phyloP scores from a whole-genome alignment of 2,888 invertebrate species.

The Leistus spinibarbis region DNA sequence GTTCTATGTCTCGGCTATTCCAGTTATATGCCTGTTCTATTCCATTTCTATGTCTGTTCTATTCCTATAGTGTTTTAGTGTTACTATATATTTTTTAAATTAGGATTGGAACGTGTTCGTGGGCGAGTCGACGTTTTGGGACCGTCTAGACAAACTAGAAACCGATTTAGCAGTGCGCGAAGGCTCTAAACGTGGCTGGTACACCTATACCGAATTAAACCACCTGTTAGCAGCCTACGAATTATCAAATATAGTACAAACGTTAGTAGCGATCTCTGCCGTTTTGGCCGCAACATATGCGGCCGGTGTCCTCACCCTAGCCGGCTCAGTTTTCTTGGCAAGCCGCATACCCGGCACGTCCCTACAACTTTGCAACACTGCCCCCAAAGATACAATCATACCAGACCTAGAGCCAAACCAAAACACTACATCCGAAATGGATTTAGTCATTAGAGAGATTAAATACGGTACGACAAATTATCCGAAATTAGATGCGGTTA shows the following conservation, averaged over 20 bases:
- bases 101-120: constrained; percentile 90
- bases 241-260: constrained; percentile 59
- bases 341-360: constrained; percentile 61
- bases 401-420: constrained; percentile 18
- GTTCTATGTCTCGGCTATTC: no score
- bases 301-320: constrained; percentile 64
- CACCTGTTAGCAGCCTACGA: constrained; percentile 61
- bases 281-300: constrained; percentile 67
- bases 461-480: not conserved
- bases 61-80: not conserved
- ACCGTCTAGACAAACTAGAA: constrained; percentile 72
- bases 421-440: constrained; percentile 10
- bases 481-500: constrained; percentile 48
- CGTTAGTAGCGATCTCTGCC: constrained; percentile 61
- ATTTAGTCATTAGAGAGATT: not conserved
- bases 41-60: not conserved
- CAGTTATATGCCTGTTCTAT: not conserved
- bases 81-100: constrained; percentile 14
- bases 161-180: constrained; percentile 74
- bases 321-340: constrained; percentile 64
- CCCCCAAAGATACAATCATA: constrained; percentile 19
- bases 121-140: constrained; percentile 75
- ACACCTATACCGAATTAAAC: constrained; percentile 80
- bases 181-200: constrained; percentile 76
- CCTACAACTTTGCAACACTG: constrained; percentile 44